Percentiles rank a stretch among this genome's conserved stretches.
These are phyloP conservation scores for Eristalis arbustorum DNA, from an alignment of 2,888 invertebrate species.

Conservation along the genomic window DNA sequence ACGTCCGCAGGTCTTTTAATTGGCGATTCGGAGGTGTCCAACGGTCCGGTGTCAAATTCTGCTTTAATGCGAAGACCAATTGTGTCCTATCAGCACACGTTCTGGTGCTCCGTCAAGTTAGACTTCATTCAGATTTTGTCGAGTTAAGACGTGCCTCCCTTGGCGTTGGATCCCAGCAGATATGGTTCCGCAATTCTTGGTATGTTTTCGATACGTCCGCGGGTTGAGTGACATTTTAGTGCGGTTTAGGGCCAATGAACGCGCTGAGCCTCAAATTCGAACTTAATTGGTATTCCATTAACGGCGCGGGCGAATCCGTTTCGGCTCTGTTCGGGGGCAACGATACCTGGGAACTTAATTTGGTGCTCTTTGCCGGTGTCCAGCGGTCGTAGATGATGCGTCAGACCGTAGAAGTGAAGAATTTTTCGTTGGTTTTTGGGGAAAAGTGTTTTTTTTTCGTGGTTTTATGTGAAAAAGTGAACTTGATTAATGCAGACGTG, in stretches of 20 bases:
- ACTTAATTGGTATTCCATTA: constrained; percentile 11
- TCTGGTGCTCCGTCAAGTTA: background rate
- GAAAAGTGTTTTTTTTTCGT: background rate
- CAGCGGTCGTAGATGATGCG: background rate
- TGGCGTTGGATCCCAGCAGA: background rate
- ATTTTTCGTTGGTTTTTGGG: background rate
- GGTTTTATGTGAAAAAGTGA: background rate
- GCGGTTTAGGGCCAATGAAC: constrained; percentile 9
- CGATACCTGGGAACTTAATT: background rate
- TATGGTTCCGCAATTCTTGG: constrained; percentile 37
- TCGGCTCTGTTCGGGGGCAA: background rate
- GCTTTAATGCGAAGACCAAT: background rate
- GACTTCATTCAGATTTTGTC: constrained; percentile 36
- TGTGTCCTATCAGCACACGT: constrained; percentile 7
- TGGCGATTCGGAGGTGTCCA: constrained; percentile 3
- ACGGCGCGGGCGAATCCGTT: background rate
- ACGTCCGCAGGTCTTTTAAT: constrained; percentile 39
- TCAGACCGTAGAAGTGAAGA: background rate
- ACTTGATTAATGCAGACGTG: background rate
- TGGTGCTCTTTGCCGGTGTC: background rate
- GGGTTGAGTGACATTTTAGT: constrained; percentile 36
- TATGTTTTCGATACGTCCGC: constrained; percentile 23
- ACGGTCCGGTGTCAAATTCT: constrained; percentile 17
- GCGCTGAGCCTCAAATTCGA: background rate
- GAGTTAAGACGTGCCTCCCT: constrained; percentile 30